Percentiles rank a stretch among this genome's conserved stretches.
Evolutionary conservation across 1,140 invertebrate genomes (phyloP).

Genomic region (Amyelois transitella): DNA sequence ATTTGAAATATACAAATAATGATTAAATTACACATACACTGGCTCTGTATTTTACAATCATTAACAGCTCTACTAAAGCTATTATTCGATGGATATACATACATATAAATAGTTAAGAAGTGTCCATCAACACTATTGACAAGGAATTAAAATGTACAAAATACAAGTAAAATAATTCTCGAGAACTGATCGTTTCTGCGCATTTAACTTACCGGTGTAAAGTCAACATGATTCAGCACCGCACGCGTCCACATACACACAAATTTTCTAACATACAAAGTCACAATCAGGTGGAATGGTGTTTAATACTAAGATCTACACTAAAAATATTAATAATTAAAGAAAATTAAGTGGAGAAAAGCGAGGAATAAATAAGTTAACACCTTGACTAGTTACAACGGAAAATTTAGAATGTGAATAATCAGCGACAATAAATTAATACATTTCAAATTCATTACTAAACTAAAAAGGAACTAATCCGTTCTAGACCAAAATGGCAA

Average conservation of each 20-base stretch:
- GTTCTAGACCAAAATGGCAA: constrained; percentile 71
- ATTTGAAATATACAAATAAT: constrained; percentile 73
- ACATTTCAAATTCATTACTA: constrained; percentile 62
- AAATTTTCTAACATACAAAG: constrained; percentile 45
- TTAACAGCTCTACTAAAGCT: constrained; percentile 70
- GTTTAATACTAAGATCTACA: constrained; percentile 53
- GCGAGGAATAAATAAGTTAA: constrained; percentile 61
- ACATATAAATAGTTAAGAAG: constrained; percentile 72
- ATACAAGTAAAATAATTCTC: constrained; percentile 37
- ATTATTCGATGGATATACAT: constrained; percentile 64
- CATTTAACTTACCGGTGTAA: constrained; percentile 15
- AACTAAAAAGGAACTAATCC: constrained; percentile 67
- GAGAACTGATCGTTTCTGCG: constrained; percentile 19
- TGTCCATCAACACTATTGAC: constrained; percentile 58
- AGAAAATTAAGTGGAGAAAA: constrained; percentile 50
- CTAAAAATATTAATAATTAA: constrained; percentile 55
- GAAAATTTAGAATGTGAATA: constrained; percentile 66
- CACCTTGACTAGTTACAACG: constrained; percentile 68
- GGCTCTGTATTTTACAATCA: constrained; percentile 69
- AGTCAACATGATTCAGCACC: constrained; percentile 24
- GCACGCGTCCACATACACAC: constrained; percentile 33
- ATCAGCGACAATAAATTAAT: constrained; percentile 59
- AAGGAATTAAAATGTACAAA: constrained; percentile 57
- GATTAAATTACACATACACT: constrained; percentile 71
- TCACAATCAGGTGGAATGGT: constrained; percentile 51